Percentiles rank a stretch among this genome's conserved stretches.
phyloP scores from a whole-genome alignment of 2,113 vertebrate genomes.

The Lota lota region DNA sequence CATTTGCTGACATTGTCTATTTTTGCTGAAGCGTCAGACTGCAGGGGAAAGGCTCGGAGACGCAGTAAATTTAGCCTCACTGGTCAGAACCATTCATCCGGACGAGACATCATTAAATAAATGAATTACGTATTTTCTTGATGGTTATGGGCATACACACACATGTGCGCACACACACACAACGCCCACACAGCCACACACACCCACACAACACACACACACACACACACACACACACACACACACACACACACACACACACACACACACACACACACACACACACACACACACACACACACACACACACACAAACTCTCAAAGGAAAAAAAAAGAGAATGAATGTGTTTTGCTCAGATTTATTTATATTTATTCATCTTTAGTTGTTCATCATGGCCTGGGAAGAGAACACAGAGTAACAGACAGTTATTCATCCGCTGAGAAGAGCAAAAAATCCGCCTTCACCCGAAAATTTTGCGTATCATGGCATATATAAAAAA shows the following conservation, averaged over 20 bases:
- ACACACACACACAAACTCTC: not conserved
- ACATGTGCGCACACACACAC: not conserved
- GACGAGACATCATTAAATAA: not conserved
- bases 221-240: not conserved
- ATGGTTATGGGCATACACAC: not conserved
- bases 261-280: slow-evolving; percentile 6
- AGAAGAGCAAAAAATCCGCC: not conserved
- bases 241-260: not conserved
- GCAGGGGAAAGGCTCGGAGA: not conserved
- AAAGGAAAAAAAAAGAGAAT: not conserved
- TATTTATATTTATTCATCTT: slow-evolving; percentile 14
- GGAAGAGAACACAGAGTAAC: slow-evolving; percentile 23
- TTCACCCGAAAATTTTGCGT: no score
- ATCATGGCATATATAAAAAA: no score
- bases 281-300: slow-evolving; percentile 7
- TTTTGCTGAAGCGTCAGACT: not conserved
- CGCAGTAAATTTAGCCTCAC: not conserved
- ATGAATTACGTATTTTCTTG: not conserved
- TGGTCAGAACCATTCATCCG: not conserved
- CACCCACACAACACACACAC: slow-evolving; percentile 1
- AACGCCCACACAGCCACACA: slow-evolving; percentile 3
- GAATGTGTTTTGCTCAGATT: not conserved
- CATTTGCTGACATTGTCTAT: slow-evolving; percentile 34
- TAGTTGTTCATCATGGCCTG: slow-evolving; percentile 75
- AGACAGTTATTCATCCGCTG: slow-evolving; percentile 8